Base-by-base conservation (phyloP, 2,113 vertebrate species). In the Phylloscopus trochilus region DNA sequence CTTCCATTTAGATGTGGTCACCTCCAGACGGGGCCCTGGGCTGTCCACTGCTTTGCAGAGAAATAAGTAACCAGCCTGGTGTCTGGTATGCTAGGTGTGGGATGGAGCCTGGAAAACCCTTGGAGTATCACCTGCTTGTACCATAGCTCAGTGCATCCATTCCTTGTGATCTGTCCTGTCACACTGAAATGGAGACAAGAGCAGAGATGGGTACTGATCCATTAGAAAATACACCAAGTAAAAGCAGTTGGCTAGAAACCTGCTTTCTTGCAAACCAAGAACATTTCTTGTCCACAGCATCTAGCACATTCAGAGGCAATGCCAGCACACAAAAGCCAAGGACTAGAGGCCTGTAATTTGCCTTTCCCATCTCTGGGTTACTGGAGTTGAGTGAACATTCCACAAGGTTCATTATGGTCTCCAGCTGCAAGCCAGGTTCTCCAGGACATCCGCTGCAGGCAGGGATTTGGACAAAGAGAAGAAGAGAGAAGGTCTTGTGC, bases 271-370 rank as follows among this genome's bases (percentile, higher is more conserved):
- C 56, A 94, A 83, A 70, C 55, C 68, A 83, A 83, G 75, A 88
- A 67, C 37, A 7, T 88, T 94, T 83, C 64, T 90, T 68, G 31
- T 55, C 72, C 47, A 23, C 47, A 37, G 47, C 0, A 0, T 86
- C 90, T 60, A 87, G 68, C 86, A 43, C 52, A 53, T 74, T 83
- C 47, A 77, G 60, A 87, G 52, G 52, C 68, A 75, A 81, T 26
- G 86, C 92, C 93, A 86, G 76, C 79, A 63, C 23, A 33, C n/a
- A 83, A 46, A 83, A 86, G 26, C 68, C 72, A 67, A 75, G n/a
- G 83, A 47, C 30, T 53, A 49, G 79, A 88, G 72, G 31, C 23
- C 90, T 86, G 60, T 89, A 72, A 92, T 95, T 96, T 95, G 64
- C 47, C 27, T 90, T 83, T 88, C 56, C 79, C 60, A 64, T 72